Evolutionary conservation across 2,113 vertebrate species (phyloP), one percentile per base, ranked within the genome.

Genomic region (Chaenogobius annularis): DNA sequence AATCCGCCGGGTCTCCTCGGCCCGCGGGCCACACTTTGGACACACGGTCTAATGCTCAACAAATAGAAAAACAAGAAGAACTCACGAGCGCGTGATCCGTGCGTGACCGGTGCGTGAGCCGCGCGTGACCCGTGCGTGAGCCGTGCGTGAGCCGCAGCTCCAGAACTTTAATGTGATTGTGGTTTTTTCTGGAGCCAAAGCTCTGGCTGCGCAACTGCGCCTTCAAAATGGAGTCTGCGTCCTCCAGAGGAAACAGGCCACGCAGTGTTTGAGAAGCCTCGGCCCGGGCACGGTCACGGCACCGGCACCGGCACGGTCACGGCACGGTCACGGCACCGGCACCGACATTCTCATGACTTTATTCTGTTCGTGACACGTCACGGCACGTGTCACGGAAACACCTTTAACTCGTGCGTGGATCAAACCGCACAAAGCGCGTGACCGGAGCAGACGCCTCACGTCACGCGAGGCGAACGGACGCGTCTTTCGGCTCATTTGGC

Each of bases 151-250:
- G n/a, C n/a, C n/a, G n/a, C n/a, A n/a, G 10, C 37, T 14, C 11
- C 12, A 59, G 13, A 31, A 14, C 5, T 17, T 35, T 10, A 37
- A 37, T 62, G 14, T 40, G 6, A 61, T 31, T 35, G 1, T 31
- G 26, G 10, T 20, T 62, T 8, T 62, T 15, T 37, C 15, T 35
- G 10, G 56, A 13, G 56, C 15, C 31, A 35, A 10, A 15, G 58
- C 7, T 12, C 31, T 79, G 78, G 72, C 82, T 81, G 84, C 83
- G 48, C 2, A 75, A 86, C 82, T 13, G 75, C 78, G 84, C 79
- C 86, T 90, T 91, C 93, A 94, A 94, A 93, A 94, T 94, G 93
- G 93, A 94, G 93, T 94, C 93, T 86, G 74, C 81, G 80, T 80
- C 76, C 81, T 83, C 59, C 73, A 52, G 47, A 73, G 72, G 63